Base-by-base conservation (phyloP, 2,888 invertebrate species). In the Oscheius sp. region DNA sequence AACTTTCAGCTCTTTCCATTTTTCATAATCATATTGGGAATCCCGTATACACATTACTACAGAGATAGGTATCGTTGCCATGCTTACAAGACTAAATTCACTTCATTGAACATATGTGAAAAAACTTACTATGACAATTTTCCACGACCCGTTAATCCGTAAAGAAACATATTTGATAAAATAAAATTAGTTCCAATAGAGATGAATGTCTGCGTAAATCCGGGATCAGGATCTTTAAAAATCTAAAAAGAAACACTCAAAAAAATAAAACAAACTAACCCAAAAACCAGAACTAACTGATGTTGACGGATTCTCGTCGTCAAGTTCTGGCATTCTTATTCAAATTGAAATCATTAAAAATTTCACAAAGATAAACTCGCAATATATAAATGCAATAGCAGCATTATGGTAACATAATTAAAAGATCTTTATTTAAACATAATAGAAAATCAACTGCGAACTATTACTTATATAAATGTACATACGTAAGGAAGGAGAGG, bases 151-250 rank as follows among this genome's bases (percentile, higher is more conserved):
- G 81, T 78, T 5, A 80, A 49, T 32, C 81, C 81, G 62, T 80
- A 81, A 6, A 81, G 64, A 33, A 80, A 72, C 81, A 81, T 81
- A 49, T 81, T 79, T 28, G 79, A 68, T 6, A 81, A 50, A 22
- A 75, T 68, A 41, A 80, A 80, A 47, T 71, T 80, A 9, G 76
- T 70, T 49, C 72, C 67, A 38, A 80, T 64, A 8, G 80, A 78
- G 26, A 81, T 73, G 22, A 64, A 72, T 2, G 78, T 80, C 51
- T 74, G 74, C 12, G 77, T 73, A 62, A 80, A 80, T 8, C 78
- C 81, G 2, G 81, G 81, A 68, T 81, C 81, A 1, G 77, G 75
- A 61, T 75, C 73, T 65, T 72, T 65, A 33, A 74, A 67, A 47
- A 67, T 12, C 67, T 67, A 12, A 1, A 50, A 50, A 50, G 22